Evolutionary conservation across 2,888 invertebrate genomes (phyloP), one percentile per base, ranked within the genome.

Genomic region (Lithophane socia): DNA sequence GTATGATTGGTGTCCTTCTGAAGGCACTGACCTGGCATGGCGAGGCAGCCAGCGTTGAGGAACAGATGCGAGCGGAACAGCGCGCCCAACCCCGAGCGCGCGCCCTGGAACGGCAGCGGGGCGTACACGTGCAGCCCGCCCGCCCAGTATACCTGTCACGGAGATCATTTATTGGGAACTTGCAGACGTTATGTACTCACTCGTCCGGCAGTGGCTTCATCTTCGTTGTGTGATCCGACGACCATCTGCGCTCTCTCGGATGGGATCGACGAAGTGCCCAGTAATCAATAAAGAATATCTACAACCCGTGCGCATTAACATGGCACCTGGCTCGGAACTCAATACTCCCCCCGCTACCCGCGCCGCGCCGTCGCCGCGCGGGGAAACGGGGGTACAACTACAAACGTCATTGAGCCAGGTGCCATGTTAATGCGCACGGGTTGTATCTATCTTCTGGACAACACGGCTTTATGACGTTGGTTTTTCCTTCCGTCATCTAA

Each of bases 1-100:
- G 12, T 66, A 29, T 13, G 49, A 42, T 12, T 3, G 4, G 12
- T 9, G 5, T 52, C 3, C 2, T 16, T 56, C 37, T 68, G 37
- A 18, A n/a, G 68, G 12, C n/a, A 68, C 64, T 68, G 37, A 94
- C 95, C 94, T 3, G 94, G 93, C 73, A 90, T 87, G 2, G 95
- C 98, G 84, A 99, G 97, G 92, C 99, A 99, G 86, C 99, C 99
- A 70, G 98, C 98, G 94, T 99, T 99, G 81, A 99, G 93, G 95
- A 99, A 99, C 76, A 98, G 97, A 95, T 99, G 99, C 64, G 98
- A 98, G 81, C 99, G 97, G 93, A 99, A 98, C 87, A 99, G 97
- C 85, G 99, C 98, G 1, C 98, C 98, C 86, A 99, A 97, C 7
- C 98, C 98, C 65, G 98, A 98, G 90, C 97, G 97, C 21, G 98